phyloP scores from a whole-genome alignment of 2,888 invertebrate genomes.

The Heliconius ismenius region DNA sequence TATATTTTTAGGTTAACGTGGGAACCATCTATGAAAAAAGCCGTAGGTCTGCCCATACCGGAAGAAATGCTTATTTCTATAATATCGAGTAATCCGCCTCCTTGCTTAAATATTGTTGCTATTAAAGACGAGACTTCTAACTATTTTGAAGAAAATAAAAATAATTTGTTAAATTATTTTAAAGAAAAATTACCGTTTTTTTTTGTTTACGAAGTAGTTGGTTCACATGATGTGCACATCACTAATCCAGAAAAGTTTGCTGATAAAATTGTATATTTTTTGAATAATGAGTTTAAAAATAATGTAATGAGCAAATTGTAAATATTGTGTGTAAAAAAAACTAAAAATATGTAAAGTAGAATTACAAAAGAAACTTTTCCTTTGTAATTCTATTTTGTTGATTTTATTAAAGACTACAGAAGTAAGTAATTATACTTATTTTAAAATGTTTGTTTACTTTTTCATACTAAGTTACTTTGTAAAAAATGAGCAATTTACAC shows the following conservation, averaged over 20 bases:
- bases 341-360: too few relatives aligned
- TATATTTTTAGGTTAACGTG: constrained; percentile 55
- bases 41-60: constrained; percentile 48
- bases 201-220: constrained; percentile 59
- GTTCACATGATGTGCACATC: constrained; percentile 83
- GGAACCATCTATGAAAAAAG: constrained; percentile 59
- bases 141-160: constrained; percentile 46
- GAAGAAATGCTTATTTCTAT: constrained; percentile 50
- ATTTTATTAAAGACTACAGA: too few relatives aligned
- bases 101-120: constrained; percentile 55
- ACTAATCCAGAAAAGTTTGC: constrained; percentile 77
- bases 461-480: too few relatives aligned
- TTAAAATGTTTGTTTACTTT: too few relatives aligned
- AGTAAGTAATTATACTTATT: too few relatives aligned
- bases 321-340: background rate
- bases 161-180: constrained; percentile 50
- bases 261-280: constrained; percentile 59
- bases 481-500: too few relatives aligned
- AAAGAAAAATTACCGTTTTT: constrained; percentile 50
- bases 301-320: constrained; percentile 21
- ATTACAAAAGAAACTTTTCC: too few relatives aligned
- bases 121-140: constrained; percentile 37
- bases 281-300: constrained; percentile 48
- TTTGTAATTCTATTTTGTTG: too few relatives aligned
- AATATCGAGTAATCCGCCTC: constrained; percentile 45